Percentiles rank a stretch among this genome's conserved stretches.
These are phyloP conservation scores for Phymastichus coffea DNA, from an alignment of 1,140 invertebrate species.

Conservation along the genomic window DNA sequence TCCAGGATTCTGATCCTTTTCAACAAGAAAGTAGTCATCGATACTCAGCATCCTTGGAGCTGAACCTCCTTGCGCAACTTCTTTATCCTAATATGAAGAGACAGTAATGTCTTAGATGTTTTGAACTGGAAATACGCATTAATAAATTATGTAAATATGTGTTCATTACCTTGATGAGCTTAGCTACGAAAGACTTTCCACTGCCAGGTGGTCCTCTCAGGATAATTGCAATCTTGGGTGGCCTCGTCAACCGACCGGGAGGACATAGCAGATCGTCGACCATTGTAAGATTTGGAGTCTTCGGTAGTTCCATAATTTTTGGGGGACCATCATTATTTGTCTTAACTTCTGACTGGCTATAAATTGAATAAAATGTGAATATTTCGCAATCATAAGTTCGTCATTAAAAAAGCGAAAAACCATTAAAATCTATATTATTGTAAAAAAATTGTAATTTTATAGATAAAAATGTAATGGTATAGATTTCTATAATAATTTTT, in stretches of 20 bases:
- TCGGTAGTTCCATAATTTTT: conserved; percentile 49
- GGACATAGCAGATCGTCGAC: conserved; percentile 81
- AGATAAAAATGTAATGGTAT: too few relatives aligned
- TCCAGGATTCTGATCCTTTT: conserved; percentile 77
- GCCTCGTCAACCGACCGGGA: conserved; percentile 74
- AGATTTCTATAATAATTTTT: too few relatives aligned
- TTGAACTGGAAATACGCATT: background rate
- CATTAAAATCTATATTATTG: too few relatives aligned
- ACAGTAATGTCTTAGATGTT: conserved; percentile 5
- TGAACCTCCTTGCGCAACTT: conserved; percentile 73
- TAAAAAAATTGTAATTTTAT: too few relatives aligned
- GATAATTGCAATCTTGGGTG: conserved; percentile 84
- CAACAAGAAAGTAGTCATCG: conserved; percentile 95
- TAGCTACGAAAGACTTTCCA: conserved; percentile 85
- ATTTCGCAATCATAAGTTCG: background rate
- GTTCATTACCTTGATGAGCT: conserved; percentile 77
- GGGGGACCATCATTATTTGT: conserved; percentile 26
- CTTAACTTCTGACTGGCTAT: conserved; percentile 41
- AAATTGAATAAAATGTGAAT: conserved; percentile 36
- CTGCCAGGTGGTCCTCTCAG: conserved; percentile 86
- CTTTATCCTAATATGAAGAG: conserved; percentile 64
- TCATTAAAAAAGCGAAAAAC: background rate
- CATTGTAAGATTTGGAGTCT: conserved; percentile 56
- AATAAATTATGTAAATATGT: background rate
- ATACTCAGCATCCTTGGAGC: conserved; percentile 88